These are phyloP conservation scores for Numenius arquata DNA, from an alignment of 2,113 vertebrate genomes.

Conservation along the genomic window DNA sequence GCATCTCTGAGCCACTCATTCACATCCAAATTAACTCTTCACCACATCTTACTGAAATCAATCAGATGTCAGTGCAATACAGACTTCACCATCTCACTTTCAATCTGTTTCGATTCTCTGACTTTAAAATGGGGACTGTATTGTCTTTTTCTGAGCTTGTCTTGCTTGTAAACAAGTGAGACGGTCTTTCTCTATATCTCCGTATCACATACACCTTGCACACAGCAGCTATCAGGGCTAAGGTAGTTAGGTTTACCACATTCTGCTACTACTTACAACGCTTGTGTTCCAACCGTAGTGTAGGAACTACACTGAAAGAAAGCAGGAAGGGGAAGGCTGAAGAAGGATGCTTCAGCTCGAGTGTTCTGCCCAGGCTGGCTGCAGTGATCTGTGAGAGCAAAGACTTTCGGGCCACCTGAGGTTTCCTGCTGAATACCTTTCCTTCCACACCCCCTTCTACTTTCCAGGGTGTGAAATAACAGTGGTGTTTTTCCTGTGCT, in stretches of 20 bases:
- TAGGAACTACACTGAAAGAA: background rate
- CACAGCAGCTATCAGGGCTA: background rate
- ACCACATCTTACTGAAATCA: background rate
- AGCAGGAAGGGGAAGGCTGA: background rate
- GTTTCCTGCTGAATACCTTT: background rate
- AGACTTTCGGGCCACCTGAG: background rate
- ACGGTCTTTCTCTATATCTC: background rate
- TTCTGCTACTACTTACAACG: background rate
- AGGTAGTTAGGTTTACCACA: fast-evolving
- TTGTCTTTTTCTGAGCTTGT: background rate
- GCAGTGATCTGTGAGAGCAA: background rate
- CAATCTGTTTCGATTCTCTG: background rate
- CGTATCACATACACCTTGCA: no score
- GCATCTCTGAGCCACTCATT: background rate
- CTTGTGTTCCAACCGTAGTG: fast-evolving
- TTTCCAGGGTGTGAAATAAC: background rate
- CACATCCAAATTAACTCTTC: background rate
- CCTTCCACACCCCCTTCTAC: background rate
- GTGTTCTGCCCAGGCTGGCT: background rate
- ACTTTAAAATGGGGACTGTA: background rate
- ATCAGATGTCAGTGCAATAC: background rate
- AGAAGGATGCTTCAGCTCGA: background rate
- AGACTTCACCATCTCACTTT: background rate
- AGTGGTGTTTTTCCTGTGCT: no score
- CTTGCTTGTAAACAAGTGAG: background rate